Evolutionary conservation across 2,797 vertebrate species (phyloP), one percentile per base, ranked within the genome.

Genomic region (Notamacropus eugenii): DNA sequence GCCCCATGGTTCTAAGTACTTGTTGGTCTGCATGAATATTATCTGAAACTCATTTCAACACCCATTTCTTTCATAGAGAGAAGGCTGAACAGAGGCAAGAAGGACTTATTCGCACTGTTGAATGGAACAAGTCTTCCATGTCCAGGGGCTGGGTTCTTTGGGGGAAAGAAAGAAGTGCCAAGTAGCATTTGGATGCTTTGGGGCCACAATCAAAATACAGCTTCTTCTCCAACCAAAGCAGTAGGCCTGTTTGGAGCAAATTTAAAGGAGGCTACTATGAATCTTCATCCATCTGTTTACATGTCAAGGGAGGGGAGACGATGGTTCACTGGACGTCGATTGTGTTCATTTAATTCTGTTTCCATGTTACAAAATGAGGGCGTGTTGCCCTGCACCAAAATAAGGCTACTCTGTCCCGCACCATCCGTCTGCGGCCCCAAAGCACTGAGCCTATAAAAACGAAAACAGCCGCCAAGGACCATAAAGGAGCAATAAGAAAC

Each of bases 11-110:
- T 97, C 94, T 57, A 97, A 96, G 96, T 98, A 98, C 97, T 98
- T 94, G 0, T 74, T 97, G 98, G 94, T 97, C 97, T 95, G 97
- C 94, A 97, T 94, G 97, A 98, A 96, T 94, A 98, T 92, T 95
- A 98, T 98, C 98, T 98, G 97, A 98, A 98, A 99, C 98, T 98
- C 94, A 87, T 98, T 98, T 95, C 11, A 94, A 90, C 97, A 97
- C 97, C 94, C 96, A 98, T 95, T 97, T 3, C 93, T 97, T 96
- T 97, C 97, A 94, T 82, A 96, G 0, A 90, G 96, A 97, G 96
- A 97, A n/a, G 97, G 97, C 93, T 24, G 90, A 97, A 97, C 92
- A 95, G 96, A 97, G 97, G 98, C 93, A 97, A 97, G 98, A 54
- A 10, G 97, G 97, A 97, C 96, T 96, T 95, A 95, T 46, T 57